A percentile compares a stretch with the other conserved stretches of the same genome.
Conservation (phyloP, 92 coral and sea anemone genomes). For the Zoanthus solanderi region DNA sequence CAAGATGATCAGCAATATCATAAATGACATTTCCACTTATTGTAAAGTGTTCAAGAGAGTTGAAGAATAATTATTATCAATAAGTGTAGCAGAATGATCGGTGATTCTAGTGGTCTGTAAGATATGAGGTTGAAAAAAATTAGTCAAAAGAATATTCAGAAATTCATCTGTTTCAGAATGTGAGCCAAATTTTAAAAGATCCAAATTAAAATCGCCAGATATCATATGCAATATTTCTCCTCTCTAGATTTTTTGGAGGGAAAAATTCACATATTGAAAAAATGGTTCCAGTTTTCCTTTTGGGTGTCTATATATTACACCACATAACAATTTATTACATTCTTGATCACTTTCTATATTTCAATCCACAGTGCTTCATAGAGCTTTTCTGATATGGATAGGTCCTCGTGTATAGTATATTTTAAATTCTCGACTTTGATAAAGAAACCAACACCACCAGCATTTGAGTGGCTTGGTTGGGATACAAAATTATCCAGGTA, state of each 20-base stretch:
- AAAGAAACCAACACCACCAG: not conserved
- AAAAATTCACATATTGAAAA: not conserved
- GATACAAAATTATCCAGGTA: conserved; percentile 56
- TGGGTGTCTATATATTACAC: not conserved
- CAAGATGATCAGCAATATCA: not conserved
- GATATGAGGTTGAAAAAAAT: conserved; percentile 4
- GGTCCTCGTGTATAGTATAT: not conserved
- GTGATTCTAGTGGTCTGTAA: not conserved
- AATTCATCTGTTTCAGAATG: not conserved
- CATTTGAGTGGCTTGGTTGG: conserved; percentile 34
- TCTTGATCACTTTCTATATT: not conserved
- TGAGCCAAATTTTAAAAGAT: not conserved
- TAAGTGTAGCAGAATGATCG: not conserved
- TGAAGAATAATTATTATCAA: not conserved
- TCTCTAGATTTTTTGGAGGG: not conserved
- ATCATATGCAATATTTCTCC: not conserved
- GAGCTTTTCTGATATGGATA: not conserved
- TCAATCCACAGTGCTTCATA: not conserved
- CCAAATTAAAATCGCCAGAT: not conserved
- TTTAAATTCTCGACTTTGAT: not conserved
- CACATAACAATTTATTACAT: not conserved
- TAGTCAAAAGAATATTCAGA: not conserved
- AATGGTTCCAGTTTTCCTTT: not conserved
- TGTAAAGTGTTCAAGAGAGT: not conserved
- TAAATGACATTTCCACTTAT: not conserved